Evolutionary conservation across 35 echinoderm and acorn worm genomes (phyloP).

Genomic region (Lytechinus variegatus): DNA sequence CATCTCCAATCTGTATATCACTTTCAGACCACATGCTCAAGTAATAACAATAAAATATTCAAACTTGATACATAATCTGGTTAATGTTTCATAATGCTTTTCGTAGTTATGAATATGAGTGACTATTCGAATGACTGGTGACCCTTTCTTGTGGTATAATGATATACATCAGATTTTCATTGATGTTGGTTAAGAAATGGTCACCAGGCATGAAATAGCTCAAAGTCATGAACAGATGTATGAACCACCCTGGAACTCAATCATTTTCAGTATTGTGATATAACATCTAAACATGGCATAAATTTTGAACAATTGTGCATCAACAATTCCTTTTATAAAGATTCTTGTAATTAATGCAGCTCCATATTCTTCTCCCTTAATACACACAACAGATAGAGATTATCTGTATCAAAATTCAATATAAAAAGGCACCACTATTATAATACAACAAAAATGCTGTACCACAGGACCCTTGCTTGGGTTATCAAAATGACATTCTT

Average conservation of each 20-base stretch:
- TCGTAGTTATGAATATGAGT: too few species aligned
- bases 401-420: background rate
- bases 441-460: too few species aligned
- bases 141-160: too few species aligned
- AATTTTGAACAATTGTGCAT: background rate
- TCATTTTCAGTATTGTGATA: background rate
- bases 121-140: too few species aligned
- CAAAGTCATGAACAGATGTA: too few species aligned
- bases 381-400: background rate
- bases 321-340: background rate
- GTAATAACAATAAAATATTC: background rate
- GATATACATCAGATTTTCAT: too few species aligned
- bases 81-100: background rate
- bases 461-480: too few species aligned
- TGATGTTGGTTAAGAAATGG: too few species aligned
- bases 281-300: background rate
- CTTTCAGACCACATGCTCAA: background rate
- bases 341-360: background rate
- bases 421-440: conserved; percentile 3
- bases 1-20: too few species aligned
- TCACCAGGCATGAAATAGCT: too few species aligned
- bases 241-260: too few species aligned
- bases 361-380: background rate
- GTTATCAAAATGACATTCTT: too few species aligned
- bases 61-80: background rate